phyloP scores from a whole-genome alignment of 37 sponge, comb jelly and placozoan species.

The Agelas oroides region DNA sequence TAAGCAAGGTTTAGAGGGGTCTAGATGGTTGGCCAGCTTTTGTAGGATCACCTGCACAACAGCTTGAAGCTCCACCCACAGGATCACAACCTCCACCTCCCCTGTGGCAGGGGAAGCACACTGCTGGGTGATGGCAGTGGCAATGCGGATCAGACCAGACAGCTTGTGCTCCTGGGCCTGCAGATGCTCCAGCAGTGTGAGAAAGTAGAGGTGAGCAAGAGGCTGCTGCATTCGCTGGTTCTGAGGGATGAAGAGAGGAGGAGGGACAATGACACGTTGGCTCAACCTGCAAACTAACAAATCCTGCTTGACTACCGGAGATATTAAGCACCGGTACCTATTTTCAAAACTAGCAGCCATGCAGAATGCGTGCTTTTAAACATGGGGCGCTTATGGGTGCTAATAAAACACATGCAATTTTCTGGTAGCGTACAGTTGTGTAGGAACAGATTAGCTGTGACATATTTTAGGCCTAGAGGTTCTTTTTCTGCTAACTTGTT shows the following conservation, averaged over 20 bases:
- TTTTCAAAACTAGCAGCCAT: too few relatives aligned
- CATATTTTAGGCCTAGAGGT: too few relatives aligned
- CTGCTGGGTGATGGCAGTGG: neutral
- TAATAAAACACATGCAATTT: too few relatives aligned
- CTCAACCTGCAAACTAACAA: too few relatives aligned
- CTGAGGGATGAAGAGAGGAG: conserved; percentile 34
- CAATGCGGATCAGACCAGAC: conserved; percentile 9
- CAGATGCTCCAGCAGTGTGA: conserved; percentile 78
- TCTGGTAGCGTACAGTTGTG: too few relatives aligned
- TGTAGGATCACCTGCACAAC: conserved; percentile 69
- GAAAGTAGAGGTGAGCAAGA: conserved; percentile 85
- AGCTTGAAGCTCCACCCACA: conserved; percentile 87
- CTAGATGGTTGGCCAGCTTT: conserved; percentile 42
- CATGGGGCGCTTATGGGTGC: too few relatives aligned
- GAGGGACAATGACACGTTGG: too few relatives aligned
- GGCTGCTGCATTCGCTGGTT: conserved; percentile 80
- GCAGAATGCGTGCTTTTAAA: too few relatives aligned
- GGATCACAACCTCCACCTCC: conserved; percentile 40
- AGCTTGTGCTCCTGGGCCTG: conserved; percentile 24
- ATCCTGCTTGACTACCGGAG: too few relatives aligned
- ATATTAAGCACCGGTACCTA: too few relatives aligned
- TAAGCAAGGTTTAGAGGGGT: conserved; percentile 26
- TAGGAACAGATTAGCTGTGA: too few relatives aligned
- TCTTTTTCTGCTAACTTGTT: too few relatives aligned
- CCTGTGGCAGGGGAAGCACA: conserved; percentile 6